Base-by-base conservation (phyloP, 2,113 vertebrate species). In the Motacilla alba region DNA sequence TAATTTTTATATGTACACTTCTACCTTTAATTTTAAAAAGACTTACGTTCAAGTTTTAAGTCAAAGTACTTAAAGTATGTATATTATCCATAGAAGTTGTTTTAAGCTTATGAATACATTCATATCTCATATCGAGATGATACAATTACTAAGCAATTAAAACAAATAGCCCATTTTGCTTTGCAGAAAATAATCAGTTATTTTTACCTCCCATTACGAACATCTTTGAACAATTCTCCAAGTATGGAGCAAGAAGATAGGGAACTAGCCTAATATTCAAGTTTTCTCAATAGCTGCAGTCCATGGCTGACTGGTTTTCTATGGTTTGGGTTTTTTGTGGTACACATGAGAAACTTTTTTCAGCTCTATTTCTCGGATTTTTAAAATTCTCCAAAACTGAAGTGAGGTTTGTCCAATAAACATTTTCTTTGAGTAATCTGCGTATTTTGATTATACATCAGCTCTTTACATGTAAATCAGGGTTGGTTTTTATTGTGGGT, bases 71-170 rank as follows among this genome's bases (percentile, higher is more conserved):
- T 98, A 98, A 98, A 97, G 97, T 98, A 95, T 99, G 98, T 98
- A 98, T 98, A 98, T 98, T 98, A 97, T 98, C 97, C 98, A 98
- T 98, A 98, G 96, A 98, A 97, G 91, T 97, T 98, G 98, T 97
- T 98, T 98, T 98, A 97, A 90, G 91, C 97, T 98, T 97, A 97
- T 94, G 96, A 97, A 97, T 97, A 93, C 92, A 96, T 75, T 96
- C 93, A 95, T 97, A 98, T 98, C 97, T 98, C 97, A 97, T 98
- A 97, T 97, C 47, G 96, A 98, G 98, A 98, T 97, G 96, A 94
- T 98, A 98, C 87, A 95, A 74, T 97, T 97, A 93, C n/a, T 97
- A 96, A 95, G 92, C 94, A 94, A 76, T 89, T 95, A 91, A 97
- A 95, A 93, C 69, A 76, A 97, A 94, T 44, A 83, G 83, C 94